Base-by-base conservation (phyloP, 2,797 vertebrate species). In the Takifugu ocellatus region DNA sequence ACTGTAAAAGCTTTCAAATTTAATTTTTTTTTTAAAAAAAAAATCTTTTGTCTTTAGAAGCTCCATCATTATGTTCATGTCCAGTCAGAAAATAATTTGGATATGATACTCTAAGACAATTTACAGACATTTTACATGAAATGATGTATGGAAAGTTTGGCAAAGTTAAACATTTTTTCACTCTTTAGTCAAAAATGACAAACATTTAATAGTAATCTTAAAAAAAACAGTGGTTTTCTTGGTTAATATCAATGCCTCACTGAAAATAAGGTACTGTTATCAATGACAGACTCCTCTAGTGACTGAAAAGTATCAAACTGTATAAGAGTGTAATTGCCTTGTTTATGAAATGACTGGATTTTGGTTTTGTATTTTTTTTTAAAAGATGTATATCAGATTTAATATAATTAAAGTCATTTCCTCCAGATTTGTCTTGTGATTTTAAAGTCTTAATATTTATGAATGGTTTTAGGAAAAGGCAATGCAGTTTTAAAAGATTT, bases 341-440 rank as follows among this genome's bases (percentile, higher is more conserved):
- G 93, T 98, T 98, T 98, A 94, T 97, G 95, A 87, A 94, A 91
- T 90, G 92, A 94, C 92, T 93, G 93, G 54, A 66, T 84, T 76
- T 25, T 63, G 86, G 81, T 87, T 96, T 98, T 97, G 92, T 97
- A 97, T 96, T 94, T 94, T 94, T 95, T 92, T 92, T 94, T 92
- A 95, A 81, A 92, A 96, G 94, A 96, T 99, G 97, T 99, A 96
- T 96, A 98, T 96, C 93, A 94, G 95, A 95, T 90, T 89, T 94
- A 98, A 97, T 98, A 97, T 98, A 98, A 97, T 88, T 87, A 84
- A 94, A 93, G 93, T 93, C 82, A 88, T 49, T 89, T 88, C 89
- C 87, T 87, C 2, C 5, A 53, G 29, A 50, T 39, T 5, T 64
- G 44, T 46, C 44, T 21, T 46, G 44, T 25, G 6, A 5, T 49